Conservation (phyloP, 2,797 vertebrate species). For the Cossypha polioptera region DNA sequence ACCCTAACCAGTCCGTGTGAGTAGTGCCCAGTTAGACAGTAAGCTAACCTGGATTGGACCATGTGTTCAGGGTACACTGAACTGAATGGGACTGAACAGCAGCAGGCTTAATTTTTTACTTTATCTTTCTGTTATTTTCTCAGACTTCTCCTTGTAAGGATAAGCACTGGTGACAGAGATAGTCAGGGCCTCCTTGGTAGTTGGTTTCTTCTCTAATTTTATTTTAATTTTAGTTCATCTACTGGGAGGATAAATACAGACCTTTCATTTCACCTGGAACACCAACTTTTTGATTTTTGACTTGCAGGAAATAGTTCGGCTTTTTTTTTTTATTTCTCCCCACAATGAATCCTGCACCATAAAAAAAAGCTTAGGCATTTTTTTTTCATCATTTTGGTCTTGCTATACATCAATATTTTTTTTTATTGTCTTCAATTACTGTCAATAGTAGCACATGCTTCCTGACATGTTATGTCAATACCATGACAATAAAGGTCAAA, state of each 20-base stretch:
- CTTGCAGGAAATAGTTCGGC: not conserved
- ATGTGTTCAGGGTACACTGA: not conserved
- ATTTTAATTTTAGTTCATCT: conserved; percentile 5
- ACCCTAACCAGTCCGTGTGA: not conserved
- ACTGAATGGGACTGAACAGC: not conserved
- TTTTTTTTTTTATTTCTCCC: not conserved
- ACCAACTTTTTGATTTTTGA: not conserved
- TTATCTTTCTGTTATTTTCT: not conserved
- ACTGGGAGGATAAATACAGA: not conserved
- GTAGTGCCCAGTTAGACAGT: not conserved
- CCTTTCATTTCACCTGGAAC: conserved; percentile 26
- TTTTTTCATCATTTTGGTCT: not conserved
- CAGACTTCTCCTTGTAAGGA: not conserved
- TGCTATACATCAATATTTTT: not conserved
- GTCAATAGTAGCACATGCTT: not conserved
- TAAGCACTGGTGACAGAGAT: not conserved
- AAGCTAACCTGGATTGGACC: not conserved
- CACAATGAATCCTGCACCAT: not conserved
- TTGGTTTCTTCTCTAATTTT: not conserved
- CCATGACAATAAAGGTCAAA: not conserved
- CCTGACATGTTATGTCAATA: not conserved
- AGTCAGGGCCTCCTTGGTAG: not conserved
- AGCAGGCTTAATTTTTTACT: not conserved
- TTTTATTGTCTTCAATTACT: not conserved
- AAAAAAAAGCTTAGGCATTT: not conserved